Percentiles rank a stretch among this genome's conserved stretches.
These are phyloP conservation scores for Turritopsis dohrnii DNA, from an alignment of 30 jellyfish, hydroid and myxozoan genomes.

Conservation along the genomic window DNA sequence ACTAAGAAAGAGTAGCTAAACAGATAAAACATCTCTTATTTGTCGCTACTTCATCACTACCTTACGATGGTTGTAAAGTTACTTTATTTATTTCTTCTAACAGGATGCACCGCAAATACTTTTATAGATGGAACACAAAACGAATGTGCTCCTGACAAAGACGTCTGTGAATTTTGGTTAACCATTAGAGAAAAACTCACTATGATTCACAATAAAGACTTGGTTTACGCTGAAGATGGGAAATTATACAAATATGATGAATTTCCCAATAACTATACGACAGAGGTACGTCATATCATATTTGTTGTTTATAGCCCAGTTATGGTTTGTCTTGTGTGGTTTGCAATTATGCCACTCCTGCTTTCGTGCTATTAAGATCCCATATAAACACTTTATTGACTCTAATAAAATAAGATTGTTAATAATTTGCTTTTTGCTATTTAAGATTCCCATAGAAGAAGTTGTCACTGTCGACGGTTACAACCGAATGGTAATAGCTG, in stretches of 20 bases:
- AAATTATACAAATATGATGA: constrained; percentile 42
- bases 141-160: constrained; percentile 31
- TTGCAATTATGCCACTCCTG: too few relatives aligned
- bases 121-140: background rate
- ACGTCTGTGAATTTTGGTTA: constrained; percentile 54
- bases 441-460: constrained; percentile 29
- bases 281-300: constrained; percentile 19
- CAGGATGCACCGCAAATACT: background rate
- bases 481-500: constrained; percentile 40
- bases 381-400: too few relatives aligned
- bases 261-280: constrained; percentile 25
- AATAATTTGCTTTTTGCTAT: background rate
- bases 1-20: too few relatives aligned
- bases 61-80: too few relatives aligned
- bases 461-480: constrained; percentile 49
- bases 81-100: background rate
- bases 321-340: too few relatives aligned
- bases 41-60: too few relatives aligned
- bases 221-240: constrained; percentile 56
- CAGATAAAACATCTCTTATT: too few relatives aligned
- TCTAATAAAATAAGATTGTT: too few relatives aligned
- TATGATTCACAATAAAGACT: constrained; percentile 48
- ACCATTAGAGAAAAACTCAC: constrained; percentile 40
- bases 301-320: background rate
- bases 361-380: too few relatives aligned